Conservation (phyloP, 2,113 vertebrate genomes). For the Hemiprocne comata region DNA sequence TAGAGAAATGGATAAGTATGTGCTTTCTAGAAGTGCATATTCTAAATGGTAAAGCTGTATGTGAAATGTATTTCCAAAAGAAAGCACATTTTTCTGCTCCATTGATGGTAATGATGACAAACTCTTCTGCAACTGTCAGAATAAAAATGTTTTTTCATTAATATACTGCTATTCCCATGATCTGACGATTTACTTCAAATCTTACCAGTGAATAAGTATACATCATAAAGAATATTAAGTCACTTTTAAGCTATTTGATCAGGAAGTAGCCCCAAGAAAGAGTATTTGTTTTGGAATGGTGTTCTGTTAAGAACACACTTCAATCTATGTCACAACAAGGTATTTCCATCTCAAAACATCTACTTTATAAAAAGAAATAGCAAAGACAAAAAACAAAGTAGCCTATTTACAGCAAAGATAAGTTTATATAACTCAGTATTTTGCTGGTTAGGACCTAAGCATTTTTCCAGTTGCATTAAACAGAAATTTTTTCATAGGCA, state of each 20-base stretch:
- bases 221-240: background rate
- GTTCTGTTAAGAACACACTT: background rate
- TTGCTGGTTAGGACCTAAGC: background rate
- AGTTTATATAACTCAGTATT: background rate
- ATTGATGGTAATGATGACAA: background rate
- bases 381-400: background rate
- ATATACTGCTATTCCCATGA: background rate
- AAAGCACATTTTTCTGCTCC: background rate
- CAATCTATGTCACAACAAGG: background rate
- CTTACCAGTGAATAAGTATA: background rate
- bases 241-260: background rate
- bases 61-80: conserved; percentile 1
- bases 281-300: background rate
- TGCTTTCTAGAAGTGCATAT: background rate
- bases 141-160: background rate
- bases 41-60: background rate
- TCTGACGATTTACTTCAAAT: background rate
- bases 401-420: background rate
- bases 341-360: background rate
- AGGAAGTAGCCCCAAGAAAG: background rate
- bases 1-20: background rate
- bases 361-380: background rate
- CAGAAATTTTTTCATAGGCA: background rate
- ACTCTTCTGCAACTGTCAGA: background rate
- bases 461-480: background rate